Evolutionary conservation across 2,888 invertebrate species (phyloP), one percentile per base, ranked within the genome.

Genomic region (Ashinkailepas kermadecensis): DNA sequence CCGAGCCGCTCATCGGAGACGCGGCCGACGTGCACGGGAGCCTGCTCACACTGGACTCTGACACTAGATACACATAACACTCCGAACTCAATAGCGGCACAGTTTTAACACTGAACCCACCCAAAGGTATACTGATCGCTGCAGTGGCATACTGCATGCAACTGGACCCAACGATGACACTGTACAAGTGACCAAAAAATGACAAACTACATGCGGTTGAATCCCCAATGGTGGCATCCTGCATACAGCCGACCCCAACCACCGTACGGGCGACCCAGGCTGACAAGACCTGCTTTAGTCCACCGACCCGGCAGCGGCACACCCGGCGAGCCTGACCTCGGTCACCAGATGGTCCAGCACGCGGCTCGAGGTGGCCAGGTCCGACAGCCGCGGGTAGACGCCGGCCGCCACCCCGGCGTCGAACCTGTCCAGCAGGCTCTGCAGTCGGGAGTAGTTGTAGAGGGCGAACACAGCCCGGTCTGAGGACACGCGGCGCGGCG

Each of bases 401-500:
- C 70, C 70, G 54, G 70, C 70, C 12, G 70, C 70, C 70, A 70
- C 70, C 39, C 15, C 39, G 39, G 3, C 70, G 15, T 70, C 54
- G 18, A 70, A 70, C 39, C 70, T 6, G 15, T 39, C 70, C 70
- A 70, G 70, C 13, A 70, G 13, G 15, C 39, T n/a, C 15, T 13
- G 70, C 70, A 70, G 70, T 18, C 70, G 70, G 0, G 70, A 15
- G 70, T 15, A 25, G 70, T 70, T 70, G 18, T 70, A 70, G 13
- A 54, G 70, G 39, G 70, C 70, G 70, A 70, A 70, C 70, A 70
- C 39, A n/a, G 70, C 70, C 18, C 70, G 25, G 15, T 70, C 70
- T 39, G 70, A 15, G 15, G 15, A 7, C 59, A 59, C 7, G 7
- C 59, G 15, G 59, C 4, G 39, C 39, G 39, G 39, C 39, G 39